Evolutionary conservation across 2,113 vertebrate genomes (phyloP), one percentile per base, ranked within the genome.

Genomic region (Typhlomys cinereus): DNA sequence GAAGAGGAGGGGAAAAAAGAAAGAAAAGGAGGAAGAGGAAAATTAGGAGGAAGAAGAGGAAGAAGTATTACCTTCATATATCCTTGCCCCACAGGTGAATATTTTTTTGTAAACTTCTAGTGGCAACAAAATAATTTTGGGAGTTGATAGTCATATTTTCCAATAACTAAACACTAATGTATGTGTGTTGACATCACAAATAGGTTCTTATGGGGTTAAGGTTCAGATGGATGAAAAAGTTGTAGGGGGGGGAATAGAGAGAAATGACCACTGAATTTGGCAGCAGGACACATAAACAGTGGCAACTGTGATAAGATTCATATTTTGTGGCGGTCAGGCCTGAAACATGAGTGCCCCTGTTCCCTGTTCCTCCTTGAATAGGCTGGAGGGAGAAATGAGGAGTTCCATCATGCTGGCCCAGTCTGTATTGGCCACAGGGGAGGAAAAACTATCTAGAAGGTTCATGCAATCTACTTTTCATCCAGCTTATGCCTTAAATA

Each of bases 91-190:
- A 48, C 1, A 39, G 29, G 31, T 7, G 64, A n/a, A 23, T 73
- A 76, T 92, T 59, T 15, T 83, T 79, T 69, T 12, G 83, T 29
- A 59, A 46, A n/a, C 4, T 67, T 83, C 44, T 36, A 81, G 18
- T n/a, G 14, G 36, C 34, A 12, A 48, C 48, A 64, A 1, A 17
- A 57, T 9, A 21, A 7, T 11, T 5, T 46, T 90, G 62, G 7
- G 2, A 61, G 17, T 62, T 82, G 69, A 46, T 81, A 5, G 6
- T 96, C 85, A 2, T 50, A 82, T 92, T 84, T 78, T 29, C 13
- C 83, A 23, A 76, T 25, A 83, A 73, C 81, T 74, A 70, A 61
- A 88, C 2, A 0, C n/a, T 27, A 82, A 39, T 48, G 39, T 67
- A 10, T 50, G 29, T 50, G 29, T 34, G 46, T n/a, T n/a, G n/a